Evolutionary conservation across 2,113 vertebrate species (phyloP), one percentile per base, ranked within the genome.

Genomic region (Chlorodrepanis virens): DNA sequence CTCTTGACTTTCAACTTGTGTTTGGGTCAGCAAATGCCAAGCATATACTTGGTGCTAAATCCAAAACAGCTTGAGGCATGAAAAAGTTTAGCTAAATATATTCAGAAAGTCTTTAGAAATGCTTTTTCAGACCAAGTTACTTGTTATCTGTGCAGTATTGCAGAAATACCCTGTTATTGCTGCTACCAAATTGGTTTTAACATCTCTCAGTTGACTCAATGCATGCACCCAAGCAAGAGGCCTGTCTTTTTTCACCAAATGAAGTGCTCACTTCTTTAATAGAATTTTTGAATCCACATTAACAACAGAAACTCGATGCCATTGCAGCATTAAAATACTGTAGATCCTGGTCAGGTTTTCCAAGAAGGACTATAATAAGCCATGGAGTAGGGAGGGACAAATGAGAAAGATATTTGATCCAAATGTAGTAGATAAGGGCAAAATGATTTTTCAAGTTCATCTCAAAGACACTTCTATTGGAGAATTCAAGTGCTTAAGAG

Each of bases 211-310:
- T 11, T 83, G 42, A 29, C 31, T 49, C 53, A 40, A 53, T 33
- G 14, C 29, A 24, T 15, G 23, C 1, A 0, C 11, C 14, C 24
- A 72, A 69, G 24, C 18, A 5, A 4, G 40, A 49, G 27, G 4
- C 11, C 27, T 68, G 24, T 3, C 24, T 47, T 40, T 37, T 40
- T n/a, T n/a, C 15, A n/a, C 40, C 40, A 54, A 42, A 76, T 52
- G 14, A 80, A 59, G 6, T 24, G 14, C 5, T 60, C 82, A 52
- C 19, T 40, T 5, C 7, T 72, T 67, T 10, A 71, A 27, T 13
- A 65, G n/a, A 76, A 31, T n/a, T 53, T 57, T 68, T 52, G 7
- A 77, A 74, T 83, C n/a, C n/a, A 56, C 10, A n/a, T 40, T 83
- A 56, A 15, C 60, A 57, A 25, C 8, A 59, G 27, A 76, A 80